Conservation (phyloP, 2,113 vertebrate species). For the Petromus typicus region DNA sequence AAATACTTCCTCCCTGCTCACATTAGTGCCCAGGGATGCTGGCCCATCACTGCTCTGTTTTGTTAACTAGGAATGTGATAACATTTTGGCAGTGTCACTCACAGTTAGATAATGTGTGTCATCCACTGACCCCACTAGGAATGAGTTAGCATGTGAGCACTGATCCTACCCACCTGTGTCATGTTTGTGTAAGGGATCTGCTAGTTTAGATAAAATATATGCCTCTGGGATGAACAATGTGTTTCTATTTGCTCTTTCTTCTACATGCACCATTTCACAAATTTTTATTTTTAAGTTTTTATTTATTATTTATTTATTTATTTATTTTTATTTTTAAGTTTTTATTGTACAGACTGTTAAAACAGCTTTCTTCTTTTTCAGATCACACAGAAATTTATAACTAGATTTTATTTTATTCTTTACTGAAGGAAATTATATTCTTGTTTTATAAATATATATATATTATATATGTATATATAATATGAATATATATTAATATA, state of each 20-base stretch:
- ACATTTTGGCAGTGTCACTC: background rate
- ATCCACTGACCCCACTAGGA: background rate
- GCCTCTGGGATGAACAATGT: background rate
- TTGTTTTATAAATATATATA: background rate
- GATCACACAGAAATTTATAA: background rate
- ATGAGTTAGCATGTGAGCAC: background rate
- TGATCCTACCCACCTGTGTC: background rate
- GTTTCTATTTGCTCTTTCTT: background rate
- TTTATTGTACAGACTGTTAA: background rate
- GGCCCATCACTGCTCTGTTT: background rate
- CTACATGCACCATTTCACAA: background rate
- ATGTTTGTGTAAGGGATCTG: constrained; percentile 35
- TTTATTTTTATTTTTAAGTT: constrained; percentile 4
- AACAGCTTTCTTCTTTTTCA: background rate
- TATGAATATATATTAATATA: too few relatives aligned
- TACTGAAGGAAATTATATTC: background rate
- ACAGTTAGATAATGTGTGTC: constrained; percentile 43
- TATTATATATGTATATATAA: too few relatives aligned
- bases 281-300: too few relatives aligned
- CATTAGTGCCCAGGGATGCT: background rate
- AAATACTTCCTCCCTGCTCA: background rate
- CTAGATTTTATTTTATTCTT: background rate
- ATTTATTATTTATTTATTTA: too few relatives aligned
- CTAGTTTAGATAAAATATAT: background rate
- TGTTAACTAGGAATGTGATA: background rate